phyloP scores from a whole-genome alignment of 2,888 invertebrate species.

The Calliphora vomitoria region DNA sequence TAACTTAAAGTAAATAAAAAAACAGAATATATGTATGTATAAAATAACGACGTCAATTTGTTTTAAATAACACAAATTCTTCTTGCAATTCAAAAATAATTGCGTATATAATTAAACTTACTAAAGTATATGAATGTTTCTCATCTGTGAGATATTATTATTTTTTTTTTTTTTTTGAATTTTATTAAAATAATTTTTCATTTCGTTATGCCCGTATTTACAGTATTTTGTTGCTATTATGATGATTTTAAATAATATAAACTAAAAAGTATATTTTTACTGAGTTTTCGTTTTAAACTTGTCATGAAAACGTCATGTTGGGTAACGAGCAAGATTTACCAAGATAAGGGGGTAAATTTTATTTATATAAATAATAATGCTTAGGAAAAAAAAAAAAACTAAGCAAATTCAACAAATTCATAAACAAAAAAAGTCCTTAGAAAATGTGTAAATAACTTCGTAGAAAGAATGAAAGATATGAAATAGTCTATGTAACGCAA shows the following conservation, averaged over 20 bases:
- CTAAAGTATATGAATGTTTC: conserved; percentile 18
- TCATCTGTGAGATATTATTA: too few relatives aligned
- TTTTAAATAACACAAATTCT: neutral
- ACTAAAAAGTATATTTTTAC: conserved; percentile 24
- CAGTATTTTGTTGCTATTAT: conserved; percentile 3
- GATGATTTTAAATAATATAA: conserved; percentile 33
- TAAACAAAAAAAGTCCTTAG: conserved; percentile 15
- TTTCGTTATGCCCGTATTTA: neutral
- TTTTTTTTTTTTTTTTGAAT: neutral
- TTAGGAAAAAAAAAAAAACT: neutral
- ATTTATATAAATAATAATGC: neutral
- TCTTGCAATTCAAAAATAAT: conserved; percentile 48
- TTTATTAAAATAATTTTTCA: conserved; percentile 6
- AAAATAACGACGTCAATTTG: conserved; percentile 45
- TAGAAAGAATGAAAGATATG: neutral
- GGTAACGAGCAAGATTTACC: conserved; percentile 21
- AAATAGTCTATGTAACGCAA: neutral
- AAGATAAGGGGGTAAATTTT: neutral
- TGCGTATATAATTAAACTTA: conserved; percentile 57
- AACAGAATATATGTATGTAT: too few relatives aligned
- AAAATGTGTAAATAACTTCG: conserved; percentile 24
- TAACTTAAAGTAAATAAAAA: too few relatives aligned
- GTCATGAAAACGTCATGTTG: conserved; percentile 13
- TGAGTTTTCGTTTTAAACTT: conserved; percentile 28
- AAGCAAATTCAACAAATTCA: conserved; percentile 39